phyloP scores from a whole-genome alignment of 2,113 vertebrate species.

The Atrichornis clamosus region DNA sequence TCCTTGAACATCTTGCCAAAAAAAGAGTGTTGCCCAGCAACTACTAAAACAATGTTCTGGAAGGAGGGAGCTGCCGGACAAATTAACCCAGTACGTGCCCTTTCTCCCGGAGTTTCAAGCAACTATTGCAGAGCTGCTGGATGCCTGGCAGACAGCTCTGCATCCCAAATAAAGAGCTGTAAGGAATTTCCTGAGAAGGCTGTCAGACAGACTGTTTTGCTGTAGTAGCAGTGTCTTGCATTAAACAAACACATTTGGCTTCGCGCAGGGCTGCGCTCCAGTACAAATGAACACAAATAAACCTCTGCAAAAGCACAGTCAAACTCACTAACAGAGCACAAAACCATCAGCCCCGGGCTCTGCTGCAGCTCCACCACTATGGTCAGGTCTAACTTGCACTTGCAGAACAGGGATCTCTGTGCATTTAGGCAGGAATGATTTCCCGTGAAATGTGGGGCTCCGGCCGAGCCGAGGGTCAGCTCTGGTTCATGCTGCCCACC shows the following conservation, averaged over 20 bases:
- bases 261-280: rapidly evolving
- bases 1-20: constrained; percentile 58
- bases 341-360: rapidly evolving
- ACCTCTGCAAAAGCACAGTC: not conserved
- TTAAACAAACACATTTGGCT: not conserved
- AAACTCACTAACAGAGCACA: rapidly evolving
- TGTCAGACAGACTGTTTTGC: not conserved
- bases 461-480: not conserved
- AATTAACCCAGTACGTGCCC: constrained; percentile 39
- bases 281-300: rapidly evolving
- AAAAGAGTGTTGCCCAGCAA: constrained; percentile 65
- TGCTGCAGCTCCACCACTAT: not conserved
- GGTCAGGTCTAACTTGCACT: rapidly evolving
- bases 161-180: not conserved
- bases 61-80: constrained; percentile 43
- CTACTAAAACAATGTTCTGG: constrained; percentile 55
- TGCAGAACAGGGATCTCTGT: rapidly evolving
- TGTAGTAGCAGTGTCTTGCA: not conserved
- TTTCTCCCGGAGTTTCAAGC: not conserved
- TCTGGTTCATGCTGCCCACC: not conserved
- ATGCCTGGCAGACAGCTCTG: not conserved
- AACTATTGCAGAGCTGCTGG: not conserved
- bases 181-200: not conserved
- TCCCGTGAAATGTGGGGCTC: rapidly evolving
- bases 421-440: rapidly evolving